phyloP scores from a whole-genome alignment of 2,888 invertebrate species.

The Schrankia costaestrigalis region DNA sequence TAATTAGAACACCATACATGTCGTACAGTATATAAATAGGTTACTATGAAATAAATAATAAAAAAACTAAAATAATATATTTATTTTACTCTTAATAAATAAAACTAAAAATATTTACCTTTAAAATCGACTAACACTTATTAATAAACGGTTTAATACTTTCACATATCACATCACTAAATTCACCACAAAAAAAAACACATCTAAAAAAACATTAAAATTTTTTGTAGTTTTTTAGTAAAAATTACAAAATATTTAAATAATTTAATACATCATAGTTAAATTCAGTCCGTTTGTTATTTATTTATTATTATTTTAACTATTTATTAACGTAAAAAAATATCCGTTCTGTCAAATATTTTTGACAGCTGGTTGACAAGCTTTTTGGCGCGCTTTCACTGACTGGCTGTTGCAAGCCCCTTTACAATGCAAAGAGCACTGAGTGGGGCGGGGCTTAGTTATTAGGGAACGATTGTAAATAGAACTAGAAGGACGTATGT shows the following conservation, averaged over 20 bases:
- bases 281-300: too few relatives aligned
- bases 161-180: slow-evolving; percentile 18
- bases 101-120: slow-evolving; percentile 13
- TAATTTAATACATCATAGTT: not conserved
- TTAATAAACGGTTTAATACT: too few relatives aligned
- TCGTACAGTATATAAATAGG: too few relatives aligned
- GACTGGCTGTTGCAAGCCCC: slow-evolving; percentile 18
- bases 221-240: not conserved
- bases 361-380: slow-evolving; percentile 26
- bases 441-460: slow-evolving; percentile 17
- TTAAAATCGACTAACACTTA: slow-evolving; percentile 5
- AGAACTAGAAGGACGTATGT: slow-evolving; percentile 3
- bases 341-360: slow-evolving; percentile 20
- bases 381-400: slow-evolving; percentile 25
- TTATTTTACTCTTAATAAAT: too few relatives aligned
- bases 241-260: too few relatives aligned
- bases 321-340: too few relatives aligned
- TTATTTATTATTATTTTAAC: too few relatives aligned
- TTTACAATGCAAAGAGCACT: slow-evolving; percentile 3
- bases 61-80: too few relatives aligned
- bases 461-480: not conserved
- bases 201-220: not conserved
- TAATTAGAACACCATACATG: too few relatives aligned
- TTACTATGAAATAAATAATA: too few relatives aligned
- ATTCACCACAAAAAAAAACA: not conserved